Conservation (phyloP, 2,888 invertebrate species). For the Ornithoptera priamus region DNA sequence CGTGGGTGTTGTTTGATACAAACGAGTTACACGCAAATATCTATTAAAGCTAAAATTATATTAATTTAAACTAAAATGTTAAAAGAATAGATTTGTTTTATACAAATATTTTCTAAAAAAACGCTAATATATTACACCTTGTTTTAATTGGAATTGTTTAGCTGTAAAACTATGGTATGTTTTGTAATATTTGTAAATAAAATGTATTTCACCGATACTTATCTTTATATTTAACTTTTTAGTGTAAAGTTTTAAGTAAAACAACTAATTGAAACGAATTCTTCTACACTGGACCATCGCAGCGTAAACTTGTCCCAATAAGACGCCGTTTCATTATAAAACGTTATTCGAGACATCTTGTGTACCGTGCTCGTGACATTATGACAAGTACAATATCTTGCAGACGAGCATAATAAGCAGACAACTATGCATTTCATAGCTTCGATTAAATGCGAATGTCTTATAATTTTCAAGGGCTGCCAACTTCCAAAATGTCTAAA, state of each 20-base stretch:
- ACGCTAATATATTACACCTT: too few relatives aligned
- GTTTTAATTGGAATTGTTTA: neutral
- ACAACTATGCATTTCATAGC: conserved; percentile 31
- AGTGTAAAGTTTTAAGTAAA: neutral
- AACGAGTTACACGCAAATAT: too few relatives aligned
- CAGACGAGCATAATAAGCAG: conserved; percentile 36
- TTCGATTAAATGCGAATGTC: conserved; percentile 23
- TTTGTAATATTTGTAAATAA: neutral
- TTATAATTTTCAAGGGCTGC: conserved; percentile 2
- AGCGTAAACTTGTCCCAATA: conserved; percentile 6
- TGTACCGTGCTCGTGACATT: conserved; percentile 40
- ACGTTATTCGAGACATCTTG: conserved; percentile 26
- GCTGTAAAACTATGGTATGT: neutral
- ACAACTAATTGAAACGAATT: neutral
- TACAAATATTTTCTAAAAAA: too few relatives aligned
- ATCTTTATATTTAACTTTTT: neutral
- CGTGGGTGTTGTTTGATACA: too few relatives aligned
- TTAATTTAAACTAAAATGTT: too few relatives aligned
- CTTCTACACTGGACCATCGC: neutral
- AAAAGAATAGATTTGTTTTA: too few relatives aligned
- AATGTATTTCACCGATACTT: neutral
- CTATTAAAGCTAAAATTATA: too few relatives aligned
- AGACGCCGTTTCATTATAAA: conserved; percentile 11
- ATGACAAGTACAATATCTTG: conserved; percentile 41
- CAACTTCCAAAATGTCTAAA: conserved; percentile 2